Evolutionary conservation across 2,113 vertebrate species (phyloP).

Genomic region (Girardinichthys multiradiatus): DNA sequence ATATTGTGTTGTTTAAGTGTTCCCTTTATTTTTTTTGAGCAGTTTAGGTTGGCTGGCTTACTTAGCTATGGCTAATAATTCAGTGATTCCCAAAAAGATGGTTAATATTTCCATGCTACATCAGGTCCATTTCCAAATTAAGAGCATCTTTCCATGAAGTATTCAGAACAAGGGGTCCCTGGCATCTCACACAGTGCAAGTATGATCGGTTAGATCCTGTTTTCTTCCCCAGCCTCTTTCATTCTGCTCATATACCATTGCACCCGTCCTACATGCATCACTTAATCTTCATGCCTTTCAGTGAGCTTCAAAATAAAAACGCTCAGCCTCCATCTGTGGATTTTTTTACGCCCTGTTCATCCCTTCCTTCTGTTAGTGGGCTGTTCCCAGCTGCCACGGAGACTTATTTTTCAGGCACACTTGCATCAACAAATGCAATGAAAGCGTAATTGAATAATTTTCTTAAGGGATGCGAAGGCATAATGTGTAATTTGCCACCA

Average conservation of each 20-base stretch:
- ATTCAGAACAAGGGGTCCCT: slow-evolving; percentile 4
- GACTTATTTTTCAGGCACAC: slow-evolving; percentile 53
- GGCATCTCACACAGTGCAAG: slow-evolving; percentile 31
- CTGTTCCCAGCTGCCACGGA: slow-evolving; percentile 38
- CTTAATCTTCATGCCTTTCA: slow-evolving; percentile 29
- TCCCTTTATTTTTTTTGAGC: too few species aligned
- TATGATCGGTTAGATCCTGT: slow-evolving; percentile 34
- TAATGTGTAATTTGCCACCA: slow-evolving; percentile 75
- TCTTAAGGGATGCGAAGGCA: slow-evolving; percentile 69
- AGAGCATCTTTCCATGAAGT: slow-evolving; percentile 11
- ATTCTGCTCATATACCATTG: slow-evolving; percentile 17
- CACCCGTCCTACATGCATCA: slow-evolving; percentile 34
- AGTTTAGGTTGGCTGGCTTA: not conserved
- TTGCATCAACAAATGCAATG: slow-evolving; percentile 65
- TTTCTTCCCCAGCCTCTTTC: slow-evolving; percentile 23
- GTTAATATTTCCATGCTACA: slow-evolving; percentile 10
- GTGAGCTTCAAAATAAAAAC: slow-evolving; percentile 26
- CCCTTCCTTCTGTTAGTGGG: slow-evolving; percentile 35
- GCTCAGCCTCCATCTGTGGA: slow-evolving; percentile 42
- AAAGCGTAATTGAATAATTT: slow-evolving; percentile 76
- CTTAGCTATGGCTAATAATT: too few species aligned
- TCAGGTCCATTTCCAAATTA: slow-evolving; percentile 24
- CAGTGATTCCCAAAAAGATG: slow-evolving; percentile 9
- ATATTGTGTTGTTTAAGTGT: too few species aligned
- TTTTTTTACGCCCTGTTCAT: not conserved